These are phyloP conservation scores for Glaucidium brasilianum DNA, from an alignment of 2,113 vertebrate genomes.

Conservation along the genomic window DNA sequence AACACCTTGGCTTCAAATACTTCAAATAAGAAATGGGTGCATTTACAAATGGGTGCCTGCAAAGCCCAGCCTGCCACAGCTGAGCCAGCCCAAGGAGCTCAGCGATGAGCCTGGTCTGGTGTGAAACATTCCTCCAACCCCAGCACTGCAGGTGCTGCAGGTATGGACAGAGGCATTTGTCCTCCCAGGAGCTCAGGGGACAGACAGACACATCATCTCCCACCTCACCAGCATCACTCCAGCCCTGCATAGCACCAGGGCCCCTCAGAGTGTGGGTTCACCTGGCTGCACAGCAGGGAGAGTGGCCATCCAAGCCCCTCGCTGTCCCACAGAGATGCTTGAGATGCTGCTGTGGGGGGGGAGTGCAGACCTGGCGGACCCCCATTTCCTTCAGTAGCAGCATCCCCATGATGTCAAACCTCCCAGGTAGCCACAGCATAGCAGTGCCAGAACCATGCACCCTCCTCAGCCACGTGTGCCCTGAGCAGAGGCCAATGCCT, in stretches of 20 bases:
- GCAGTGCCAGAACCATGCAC: not conserved
- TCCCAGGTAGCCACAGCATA: accelerated
- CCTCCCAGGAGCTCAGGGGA: not conserved
- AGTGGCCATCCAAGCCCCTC: not conserved
- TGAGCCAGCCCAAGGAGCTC: too few species aligned
- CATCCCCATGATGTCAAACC: accelerated
- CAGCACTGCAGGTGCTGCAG: not conserved
- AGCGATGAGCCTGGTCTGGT: too few species aligned
- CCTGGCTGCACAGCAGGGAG: not conserved
- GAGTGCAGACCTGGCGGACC: not conserved
- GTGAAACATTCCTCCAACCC: not conserved
- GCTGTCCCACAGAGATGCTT: not conserved
- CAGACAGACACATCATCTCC: not conserved
- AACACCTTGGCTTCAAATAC: not conserved
- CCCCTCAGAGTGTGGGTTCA: not conserved
- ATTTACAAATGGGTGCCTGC: not conserved
- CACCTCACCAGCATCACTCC: not conserved
- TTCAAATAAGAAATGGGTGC: not conserved
- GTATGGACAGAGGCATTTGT: not conserved
- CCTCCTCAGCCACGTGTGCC: accelerated
- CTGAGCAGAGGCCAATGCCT: accelerated
- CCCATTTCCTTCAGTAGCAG: not conserved
- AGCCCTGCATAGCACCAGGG: too few species aligned
- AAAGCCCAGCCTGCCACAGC: too few species aligned
- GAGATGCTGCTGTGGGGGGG: accelerated